Evolutionary conservation across 2,888 invertebrate species (phyloP).

Genomic region (Lithophane socia): DNA sequence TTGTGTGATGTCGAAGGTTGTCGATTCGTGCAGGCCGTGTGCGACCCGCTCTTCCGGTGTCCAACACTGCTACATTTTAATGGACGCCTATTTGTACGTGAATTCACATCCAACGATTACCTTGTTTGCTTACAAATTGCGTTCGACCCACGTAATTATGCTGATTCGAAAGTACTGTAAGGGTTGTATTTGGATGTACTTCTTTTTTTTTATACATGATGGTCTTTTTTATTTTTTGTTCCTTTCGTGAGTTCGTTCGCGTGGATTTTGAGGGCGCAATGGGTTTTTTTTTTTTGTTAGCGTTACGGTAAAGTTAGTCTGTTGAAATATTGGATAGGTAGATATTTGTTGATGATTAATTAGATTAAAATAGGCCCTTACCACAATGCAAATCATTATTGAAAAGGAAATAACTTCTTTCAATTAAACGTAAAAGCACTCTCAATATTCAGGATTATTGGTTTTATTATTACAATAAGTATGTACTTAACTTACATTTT

Average conservation of each 20-base stretch:
- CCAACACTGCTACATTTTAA: constrained; percentile 80
- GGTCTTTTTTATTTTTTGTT: constrained; percentile 6
- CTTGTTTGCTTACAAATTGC: constrained; percentile 68
- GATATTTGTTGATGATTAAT: background rate
- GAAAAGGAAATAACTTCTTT: background rate
- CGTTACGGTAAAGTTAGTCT: background rate
- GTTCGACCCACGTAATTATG: constrained; percentile 59
- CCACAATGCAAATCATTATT: no score
- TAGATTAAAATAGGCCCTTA: background rate
- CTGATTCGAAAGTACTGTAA: constrained; percentile 53
- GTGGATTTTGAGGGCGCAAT: background rate
- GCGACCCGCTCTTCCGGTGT: constrained; percentile 85
- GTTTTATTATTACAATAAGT: background rate
- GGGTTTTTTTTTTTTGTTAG: background rate
- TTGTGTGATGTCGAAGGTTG: constrained; percentile 89
- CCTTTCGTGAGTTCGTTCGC: background rate
- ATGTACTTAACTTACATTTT: background rate
- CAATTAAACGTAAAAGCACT: background rate
- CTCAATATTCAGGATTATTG: background rate
- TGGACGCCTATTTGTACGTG: constrained; percentile 79
- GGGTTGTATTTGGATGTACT: constrained; percentile 29
- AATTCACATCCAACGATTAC: constrained; percentile 67
- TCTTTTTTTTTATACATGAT: constrained; percentile 25
- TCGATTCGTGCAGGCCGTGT: constrained; percentile 79
- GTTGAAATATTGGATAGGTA: accelerated